These are phyloP conservation scores for Cotesia glomerata DNA, from an alignment of 1,140 invertebrate genomes.

Conservation along the genomic window DNA sequence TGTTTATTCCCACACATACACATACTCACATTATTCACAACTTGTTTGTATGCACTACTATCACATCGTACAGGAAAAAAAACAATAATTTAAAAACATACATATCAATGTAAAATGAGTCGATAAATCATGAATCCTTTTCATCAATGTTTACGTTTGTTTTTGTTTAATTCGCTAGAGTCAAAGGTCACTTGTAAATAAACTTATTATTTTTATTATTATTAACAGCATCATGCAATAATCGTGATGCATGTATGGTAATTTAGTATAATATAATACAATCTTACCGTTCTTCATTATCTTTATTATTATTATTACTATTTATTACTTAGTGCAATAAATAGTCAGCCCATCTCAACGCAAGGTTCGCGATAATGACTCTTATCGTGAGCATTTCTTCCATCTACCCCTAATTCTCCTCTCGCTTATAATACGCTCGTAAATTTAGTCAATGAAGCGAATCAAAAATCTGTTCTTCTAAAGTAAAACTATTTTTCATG, in stretches of 20 bases:
- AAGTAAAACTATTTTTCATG: no score
- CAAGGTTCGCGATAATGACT: slow-evolving; percentile 9
- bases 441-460: slow-evolving; percentile 59
- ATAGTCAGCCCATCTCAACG: not conserved
- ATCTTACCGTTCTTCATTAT: slow-evolving; percentile 12
- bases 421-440: slow-evolving; percentile 29
- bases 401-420: not conserved
- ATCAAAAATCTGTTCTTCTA: slow-evolving; percentile 50
- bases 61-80: not conserved
- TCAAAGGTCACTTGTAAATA: not conserved
- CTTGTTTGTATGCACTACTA: not conserved
- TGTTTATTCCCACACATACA: no score
- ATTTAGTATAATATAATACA: no score
- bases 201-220: not conserved
- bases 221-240: not conserved
- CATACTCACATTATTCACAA: not conserved
- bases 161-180: not conserved
- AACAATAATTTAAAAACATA: not conserved
- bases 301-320: not conserved
- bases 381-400: slow-evolving; percentile 1
- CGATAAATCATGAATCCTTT: not conserved
- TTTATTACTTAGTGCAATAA: not conserved
- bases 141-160: slow-evolving; percentile 5
- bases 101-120: not conserved
- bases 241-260: no score